Conservation (phyloP, 2,113 vertebrate species). For the Pogona vitticeps region DNA sequence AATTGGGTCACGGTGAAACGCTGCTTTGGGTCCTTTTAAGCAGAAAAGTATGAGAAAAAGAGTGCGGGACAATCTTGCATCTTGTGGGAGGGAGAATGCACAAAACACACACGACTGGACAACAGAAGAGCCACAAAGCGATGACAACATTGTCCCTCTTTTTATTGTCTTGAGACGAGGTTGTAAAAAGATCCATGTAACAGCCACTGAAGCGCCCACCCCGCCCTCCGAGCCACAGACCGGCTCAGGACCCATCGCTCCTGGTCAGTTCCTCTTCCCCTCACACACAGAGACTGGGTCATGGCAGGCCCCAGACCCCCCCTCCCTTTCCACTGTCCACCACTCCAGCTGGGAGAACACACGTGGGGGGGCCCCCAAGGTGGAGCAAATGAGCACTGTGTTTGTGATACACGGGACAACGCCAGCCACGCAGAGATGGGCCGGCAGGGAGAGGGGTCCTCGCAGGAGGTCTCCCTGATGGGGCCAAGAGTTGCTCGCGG, state of each 20-base stretch:
- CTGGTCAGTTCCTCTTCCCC: constrained; percentile 31
- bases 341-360: constrained; percentile 48
- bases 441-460: neutral
- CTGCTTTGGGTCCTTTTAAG: neutral
- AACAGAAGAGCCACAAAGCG: constrained; percentile 30
- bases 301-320: neutral
- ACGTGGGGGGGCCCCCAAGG: constrained; percentile 42
- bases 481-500: neutral
- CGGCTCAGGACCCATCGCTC: constrained; percentile 54
- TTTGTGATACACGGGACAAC: constrained; percentile 29
- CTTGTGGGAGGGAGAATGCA: too few species aligned
- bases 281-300: neutral
- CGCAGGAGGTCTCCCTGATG: too few species aligned
- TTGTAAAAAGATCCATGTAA: constrained; percentile 69
- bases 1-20: too few species aligned
- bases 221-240: constrained; percentile 62
- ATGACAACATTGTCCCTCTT: constrained; percentile 65
- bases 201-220: constrained; percentile 57
- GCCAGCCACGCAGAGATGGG: too few species aligned
- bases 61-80: neutral
- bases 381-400: constrained; percentile 50
- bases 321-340: constrained; percentile 6
- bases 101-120: too few species aligned
- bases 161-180: constrained; percentile 70
- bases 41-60: neutral